phyloP scores from a whole-genome alignment of 2,113 vertebrate genomes.

The Epinephelus fuscoguttatus region DNA sequence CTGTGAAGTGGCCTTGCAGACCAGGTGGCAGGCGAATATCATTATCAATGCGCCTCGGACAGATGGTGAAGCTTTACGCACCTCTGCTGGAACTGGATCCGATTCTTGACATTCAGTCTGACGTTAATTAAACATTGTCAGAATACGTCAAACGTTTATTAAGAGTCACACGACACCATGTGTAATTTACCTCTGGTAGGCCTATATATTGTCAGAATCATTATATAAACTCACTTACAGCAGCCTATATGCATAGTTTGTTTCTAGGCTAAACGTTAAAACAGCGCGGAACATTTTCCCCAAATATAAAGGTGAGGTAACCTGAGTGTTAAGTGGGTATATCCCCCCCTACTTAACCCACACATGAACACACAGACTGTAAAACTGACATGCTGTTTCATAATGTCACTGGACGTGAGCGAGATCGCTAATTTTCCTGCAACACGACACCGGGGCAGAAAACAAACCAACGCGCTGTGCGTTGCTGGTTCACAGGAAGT shows the following conservation, averaged over 20 bases:
- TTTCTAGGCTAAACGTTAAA: no score
- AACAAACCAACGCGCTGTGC: constrained; percentile 23
- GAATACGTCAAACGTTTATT: background rate
- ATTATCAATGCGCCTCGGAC: constrained; percentile 28
- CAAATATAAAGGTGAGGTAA: background rate
- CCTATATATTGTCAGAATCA: background rate
- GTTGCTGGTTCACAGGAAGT: constrained; percentile 46
- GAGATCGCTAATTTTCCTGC: constrained; percentile 12
- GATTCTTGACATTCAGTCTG: constrained; percentile 2
- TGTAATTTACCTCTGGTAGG: background rate
- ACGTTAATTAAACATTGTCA: constrained; percentile 52
- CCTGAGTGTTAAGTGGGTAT: background rate
- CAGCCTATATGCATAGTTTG: no score
- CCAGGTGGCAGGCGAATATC: constrained; percentile 52
- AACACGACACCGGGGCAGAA: constrained; percentile 3
- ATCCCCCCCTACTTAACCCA: background rate
- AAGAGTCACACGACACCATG: background rate
- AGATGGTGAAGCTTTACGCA: constrained; percentile 48
- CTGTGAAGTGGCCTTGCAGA: background rate
- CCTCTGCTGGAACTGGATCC: constrained; percentile 21
- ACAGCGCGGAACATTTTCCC: background rate
- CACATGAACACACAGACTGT: constrained; percentile 8
- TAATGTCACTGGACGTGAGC: constrained; percentile 14
- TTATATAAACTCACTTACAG: background rate
- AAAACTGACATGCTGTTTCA: background rate